Evolutionary conservation across 2,797 vertebrate species (phyloP).

Genomic region (Lagorchestes hirsutus): DNA sequence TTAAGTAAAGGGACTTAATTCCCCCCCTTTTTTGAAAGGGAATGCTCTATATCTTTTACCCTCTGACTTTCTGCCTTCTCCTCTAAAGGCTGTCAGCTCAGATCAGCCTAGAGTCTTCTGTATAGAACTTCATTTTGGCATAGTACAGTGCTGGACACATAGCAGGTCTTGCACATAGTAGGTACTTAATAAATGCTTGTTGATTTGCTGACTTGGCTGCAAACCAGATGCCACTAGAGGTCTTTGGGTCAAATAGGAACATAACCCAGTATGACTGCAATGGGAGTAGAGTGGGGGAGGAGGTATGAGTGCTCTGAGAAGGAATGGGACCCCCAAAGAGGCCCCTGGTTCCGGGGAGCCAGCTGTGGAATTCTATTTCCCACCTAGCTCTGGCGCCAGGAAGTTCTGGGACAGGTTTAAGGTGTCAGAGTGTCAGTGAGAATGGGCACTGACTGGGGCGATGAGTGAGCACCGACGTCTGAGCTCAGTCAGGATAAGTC

Average conservation of each 20-base stretch:
- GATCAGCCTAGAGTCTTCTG: background rate
- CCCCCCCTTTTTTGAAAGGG: background rate
- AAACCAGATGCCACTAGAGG: background rate
- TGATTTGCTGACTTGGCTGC: background rate
- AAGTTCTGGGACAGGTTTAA: background rate
- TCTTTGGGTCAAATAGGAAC: background rate
- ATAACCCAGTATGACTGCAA: background rate
- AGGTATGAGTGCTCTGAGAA: background rate
- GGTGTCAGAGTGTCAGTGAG: background rate
- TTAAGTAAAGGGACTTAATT: background rate
- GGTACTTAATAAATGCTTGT: background rate
- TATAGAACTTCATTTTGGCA: background rate
- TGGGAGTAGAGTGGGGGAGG: accelerated
- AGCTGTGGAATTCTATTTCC: background rate
- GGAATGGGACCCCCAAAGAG: background rate
- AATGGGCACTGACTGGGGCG: background rate
- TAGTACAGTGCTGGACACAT: background rate
- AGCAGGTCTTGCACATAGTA: background rate
- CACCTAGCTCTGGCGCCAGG: background rate
- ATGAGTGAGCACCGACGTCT: background rate
- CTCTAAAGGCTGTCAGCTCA: background rate
- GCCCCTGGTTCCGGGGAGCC: background rate
- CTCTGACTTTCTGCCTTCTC: background rate
- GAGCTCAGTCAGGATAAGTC: background rate
- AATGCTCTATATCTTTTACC: background rate